A percentile compares a stretch with the other conserved stretches of the same genome.
Conservation (phyloP, 1,140 invertebrate genomes). For the Drosophila micromelanica region DNA sequence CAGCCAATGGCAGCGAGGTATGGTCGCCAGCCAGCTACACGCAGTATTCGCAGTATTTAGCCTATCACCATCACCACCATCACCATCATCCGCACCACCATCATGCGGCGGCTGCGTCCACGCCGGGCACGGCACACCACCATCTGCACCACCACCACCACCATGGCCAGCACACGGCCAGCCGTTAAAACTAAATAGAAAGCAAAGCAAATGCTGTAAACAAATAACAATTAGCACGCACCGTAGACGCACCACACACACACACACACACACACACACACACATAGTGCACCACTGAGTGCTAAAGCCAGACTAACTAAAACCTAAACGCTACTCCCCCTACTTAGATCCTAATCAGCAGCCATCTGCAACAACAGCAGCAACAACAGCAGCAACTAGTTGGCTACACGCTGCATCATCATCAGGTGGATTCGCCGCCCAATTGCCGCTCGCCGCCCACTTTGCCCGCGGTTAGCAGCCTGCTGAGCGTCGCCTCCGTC, state of each 20-base stretch:
- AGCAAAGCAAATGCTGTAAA: background rate
- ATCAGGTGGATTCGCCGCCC: constrained; percentile 46
- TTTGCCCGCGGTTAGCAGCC: constrained; percentile 57
- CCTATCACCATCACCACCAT: constrained; percentile 76
- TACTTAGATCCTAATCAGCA: constrained; percentile 71
- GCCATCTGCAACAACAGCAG: constrained; percentile 47
- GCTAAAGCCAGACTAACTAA: constrained; percentile 64
- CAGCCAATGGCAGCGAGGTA: constrained; percentile 78
- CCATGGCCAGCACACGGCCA: constrained; percentile 62
- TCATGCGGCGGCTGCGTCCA: constrained; percentile 46
- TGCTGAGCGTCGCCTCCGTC: constrained; percentile 50
- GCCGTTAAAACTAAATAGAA: constrained; percentile 32
- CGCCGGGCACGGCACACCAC: constrained; percentile 48
- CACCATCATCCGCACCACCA: constrained; percentile 66
- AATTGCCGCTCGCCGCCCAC: constrained; percentile 62
- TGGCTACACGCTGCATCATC: constrained; percentile 58
- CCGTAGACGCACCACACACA: constrained; percentile 42
- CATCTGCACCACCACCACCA: constrained; percentile 74
- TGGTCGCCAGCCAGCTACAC: constrained; percentile 85
- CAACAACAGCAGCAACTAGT: constrained; percentile 57
- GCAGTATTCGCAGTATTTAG: constrained; percentile 84
- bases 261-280: constrained; percentile 31
- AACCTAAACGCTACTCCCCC: constrained; percentile 62
- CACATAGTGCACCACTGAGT: constrained; percentile 42
- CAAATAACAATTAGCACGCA: constrained; percentile 51